phyloP scores from a whole-genome alignment of 2,113 vertebrate species.

The Misgurnus anguillicaudatus region DNA sequence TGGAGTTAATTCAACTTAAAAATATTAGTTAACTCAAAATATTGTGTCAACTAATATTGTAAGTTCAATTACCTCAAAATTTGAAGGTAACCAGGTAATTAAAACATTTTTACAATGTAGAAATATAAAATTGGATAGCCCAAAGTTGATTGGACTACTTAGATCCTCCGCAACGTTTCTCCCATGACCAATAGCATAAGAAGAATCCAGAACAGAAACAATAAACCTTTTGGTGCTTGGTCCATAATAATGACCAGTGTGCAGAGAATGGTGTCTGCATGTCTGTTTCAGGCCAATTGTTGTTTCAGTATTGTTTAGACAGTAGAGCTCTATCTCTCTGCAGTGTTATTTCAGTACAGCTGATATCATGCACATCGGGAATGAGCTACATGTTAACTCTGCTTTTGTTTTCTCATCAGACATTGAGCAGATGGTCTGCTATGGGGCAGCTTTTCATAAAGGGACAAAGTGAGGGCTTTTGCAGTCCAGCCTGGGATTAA shows the following conservation, averaged over 20 bases:
- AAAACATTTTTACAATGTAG: too few species aligned
- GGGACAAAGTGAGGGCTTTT: constrained; percentile 44
- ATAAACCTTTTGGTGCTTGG: neutral
- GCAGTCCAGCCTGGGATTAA: constrained; percentile 32
- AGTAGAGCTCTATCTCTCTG: constrained; percentile 32
- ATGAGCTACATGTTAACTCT: constrained; percentile 25
- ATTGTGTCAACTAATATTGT: too few species aligned
- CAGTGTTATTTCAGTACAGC: constrained; percentile 41
- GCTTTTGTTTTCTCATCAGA: constrained; percentile 53
- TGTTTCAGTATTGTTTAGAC: constrained; percentile 27
- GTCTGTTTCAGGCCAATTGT: constrained; percentile 13
- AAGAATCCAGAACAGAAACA: neutral
- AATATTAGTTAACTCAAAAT: too few species aligned
- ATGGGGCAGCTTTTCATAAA: constrained; percentile 32
- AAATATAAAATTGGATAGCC: too few species aligned
- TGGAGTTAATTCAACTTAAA: too few species aligned
- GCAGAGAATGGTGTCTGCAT: neutral
- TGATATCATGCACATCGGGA: constrained; percentile 37
- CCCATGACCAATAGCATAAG: too few species aligned
- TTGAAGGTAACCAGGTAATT: too few species aligned
- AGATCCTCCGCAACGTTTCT: too few species aligned
- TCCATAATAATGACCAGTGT: neutral
- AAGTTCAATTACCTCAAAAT: too few species aligned
- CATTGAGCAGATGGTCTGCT: constrained; percentile 46
- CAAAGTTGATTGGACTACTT: too few species aligned